phyloP scores from a whole-genome alignment of 1,140 invertebrate species.

The Oscheius sp. region DNA sequence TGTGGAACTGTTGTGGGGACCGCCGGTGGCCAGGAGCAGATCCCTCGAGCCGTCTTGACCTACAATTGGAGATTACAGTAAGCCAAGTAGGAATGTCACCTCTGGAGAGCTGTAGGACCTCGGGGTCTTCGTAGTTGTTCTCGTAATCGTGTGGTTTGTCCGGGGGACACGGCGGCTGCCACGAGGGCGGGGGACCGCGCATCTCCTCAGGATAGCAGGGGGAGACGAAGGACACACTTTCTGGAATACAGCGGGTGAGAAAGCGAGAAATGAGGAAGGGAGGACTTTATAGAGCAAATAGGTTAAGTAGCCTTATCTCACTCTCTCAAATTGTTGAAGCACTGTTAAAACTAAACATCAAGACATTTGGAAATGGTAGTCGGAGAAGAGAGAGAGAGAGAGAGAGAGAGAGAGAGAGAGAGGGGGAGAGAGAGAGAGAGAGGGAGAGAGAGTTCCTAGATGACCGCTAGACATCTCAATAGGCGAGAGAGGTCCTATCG shows the following conservation, averaged over 20 bases:
- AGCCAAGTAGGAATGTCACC: background rate
- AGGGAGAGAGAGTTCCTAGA: background rate
- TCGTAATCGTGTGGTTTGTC: constrained; percentile 20
- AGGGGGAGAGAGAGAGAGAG: background rate
- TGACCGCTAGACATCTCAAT: background rate
- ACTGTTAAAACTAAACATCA: background rate
- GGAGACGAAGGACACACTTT: constrained; percentile 8
- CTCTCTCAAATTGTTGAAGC: background rate
- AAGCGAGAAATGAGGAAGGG: background rate
- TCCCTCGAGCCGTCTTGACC: constrained; percentile 6
- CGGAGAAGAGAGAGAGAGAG: constrained; percentile 27
- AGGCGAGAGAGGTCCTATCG: too few species aligned
- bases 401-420: constrained; percentile 26
- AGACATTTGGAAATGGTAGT: constrained; percentile 1
- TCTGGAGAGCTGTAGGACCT: background rate
- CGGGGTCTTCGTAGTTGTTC: constrained; percentile 32
- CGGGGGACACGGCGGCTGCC: constrained; percentile 6
- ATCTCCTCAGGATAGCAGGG: background rate
- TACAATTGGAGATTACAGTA: background rate
- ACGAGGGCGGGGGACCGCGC: constrained; percentile 1
- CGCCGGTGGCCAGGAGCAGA: constrained; percentile 10
- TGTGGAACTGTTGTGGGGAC: background rate
- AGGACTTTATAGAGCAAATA: background rate
- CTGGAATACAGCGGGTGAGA: constrained; percentile 10
- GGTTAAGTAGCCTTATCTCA: background rate